phyloP scores from a whole-genome alignment of 2,888 invertebrate genomes.

The Masnerella sp. region DNA sequence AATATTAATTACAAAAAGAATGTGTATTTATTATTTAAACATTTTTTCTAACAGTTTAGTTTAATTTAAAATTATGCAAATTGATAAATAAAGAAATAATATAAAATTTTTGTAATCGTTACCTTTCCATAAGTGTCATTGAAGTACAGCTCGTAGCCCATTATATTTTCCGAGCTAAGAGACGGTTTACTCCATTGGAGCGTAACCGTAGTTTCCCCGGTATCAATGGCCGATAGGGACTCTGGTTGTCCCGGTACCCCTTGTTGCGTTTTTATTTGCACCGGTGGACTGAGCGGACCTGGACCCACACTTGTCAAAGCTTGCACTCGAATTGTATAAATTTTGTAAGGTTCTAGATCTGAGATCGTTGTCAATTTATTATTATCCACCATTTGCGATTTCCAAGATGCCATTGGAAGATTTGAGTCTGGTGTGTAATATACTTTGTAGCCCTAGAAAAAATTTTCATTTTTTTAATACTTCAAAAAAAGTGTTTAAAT shows the following conservation, averaged over 20 bases:
- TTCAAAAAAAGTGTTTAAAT: not conserved
- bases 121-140: slow-evolving; percentile 91
- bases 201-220: slow-evolving; percentile 93
- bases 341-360: slow-evolving; percentile 93
- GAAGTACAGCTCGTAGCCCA: slow-evolving; percentile 97
- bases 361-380: slow-evolving; percentile 95
- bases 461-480: not conserved
- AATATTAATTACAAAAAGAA: too few relatives aligned
- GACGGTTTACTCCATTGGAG: slow-evolving; percentile 95
- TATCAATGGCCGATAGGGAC: slow-evolving; percentile 90
- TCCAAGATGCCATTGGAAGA: slow-evolving; percentile 93
- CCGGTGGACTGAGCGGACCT: slow-evolving; percentile 96
- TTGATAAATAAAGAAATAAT: too few relatives aligned
- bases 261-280: slow-evolving; percentile 98
- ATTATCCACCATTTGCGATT: slow-evolving; percentile 95
- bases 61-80: too few relatives aligned
- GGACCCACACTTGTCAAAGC: slow-evolving; percentile 96
- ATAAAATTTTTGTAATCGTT: too few relatives aligned
- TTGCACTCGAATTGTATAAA: slow-evolving; percentile 96
- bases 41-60: too few relatives aligned
- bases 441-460: slow-evolving; percentile 93
- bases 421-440: slow-evolving; percentile 95
- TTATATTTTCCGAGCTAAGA: slow-evolving; percentile 94
- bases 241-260: slow-evolving; percentile 98
- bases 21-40: too few relatives aligned